Evolutionary conservation across 1,140 invertebrate genomes (phyloP).

Genomic region (Forficula auricularia): DNA sequence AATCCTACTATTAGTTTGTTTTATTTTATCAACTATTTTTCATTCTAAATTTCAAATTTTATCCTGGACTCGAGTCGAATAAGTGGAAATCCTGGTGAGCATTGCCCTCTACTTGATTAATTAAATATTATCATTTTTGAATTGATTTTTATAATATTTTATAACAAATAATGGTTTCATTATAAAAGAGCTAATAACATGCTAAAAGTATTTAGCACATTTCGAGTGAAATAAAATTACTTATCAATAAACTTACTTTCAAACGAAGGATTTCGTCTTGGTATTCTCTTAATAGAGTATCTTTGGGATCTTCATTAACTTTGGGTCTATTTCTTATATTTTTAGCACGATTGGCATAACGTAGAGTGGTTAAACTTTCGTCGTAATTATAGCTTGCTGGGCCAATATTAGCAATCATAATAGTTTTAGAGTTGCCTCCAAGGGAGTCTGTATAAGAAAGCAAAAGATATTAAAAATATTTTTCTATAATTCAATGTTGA

Average conservation of each 20-base stretch:
- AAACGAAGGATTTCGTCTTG: conserved; percentile 66
- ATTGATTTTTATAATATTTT: no score
- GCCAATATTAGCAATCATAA: conserved; percentile 93
- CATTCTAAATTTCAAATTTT: no score
- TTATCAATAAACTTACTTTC: conserved; percentile 21
- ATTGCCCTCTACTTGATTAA: no score
- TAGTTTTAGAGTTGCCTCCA: conserved; percentile 88
- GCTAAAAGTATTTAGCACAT: no score
- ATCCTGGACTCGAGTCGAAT: no score
- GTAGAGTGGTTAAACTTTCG: conserved; percentile 78
- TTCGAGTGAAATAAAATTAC: no score
- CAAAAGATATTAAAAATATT: conserved; percentile 2
- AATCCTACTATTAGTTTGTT: no score
- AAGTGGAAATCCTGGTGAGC: no score
- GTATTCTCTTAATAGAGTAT: conserved; percentile 71
- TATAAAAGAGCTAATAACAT: no score
- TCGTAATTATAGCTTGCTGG: conserved; percentile 93
- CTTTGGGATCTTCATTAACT: conserved; percentile 91
- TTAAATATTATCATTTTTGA: no score
- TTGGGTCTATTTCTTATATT: conserved; percentile 90
- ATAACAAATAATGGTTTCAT: no score
- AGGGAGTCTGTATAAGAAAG: conserved; percentile 49
- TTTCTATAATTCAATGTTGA: neutral
- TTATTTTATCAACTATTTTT: no score
- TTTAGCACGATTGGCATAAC: conserved; percentile 87